Conservation (phyloP, 2,888 invertebrate species). For the Ochropacha duplaris region DNA sequence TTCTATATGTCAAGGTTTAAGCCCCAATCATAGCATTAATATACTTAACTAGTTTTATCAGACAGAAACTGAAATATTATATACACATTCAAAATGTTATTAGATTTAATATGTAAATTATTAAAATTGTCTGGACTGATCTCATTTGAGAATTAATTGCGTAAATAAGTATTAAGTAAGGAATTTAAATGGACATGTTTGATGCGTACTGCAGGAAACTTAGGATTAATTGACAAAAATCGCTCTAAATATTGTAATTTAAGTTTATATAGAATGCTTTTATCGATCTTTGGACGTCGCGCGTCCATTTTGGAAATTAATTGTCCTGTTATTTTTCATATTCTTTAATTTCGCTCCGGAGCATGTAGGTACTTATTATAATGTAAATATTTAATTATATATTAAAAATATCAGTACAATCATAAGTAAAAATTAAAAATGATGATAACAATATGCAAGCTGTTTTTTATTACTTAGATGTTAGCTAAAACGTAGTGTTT, state of each 20-base stretch:
- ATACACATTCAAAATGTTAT: constrained; percentile 5
- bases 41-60: constrained; percentile 12
- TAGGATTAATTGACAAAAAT: background rate
- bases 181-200: background rate
- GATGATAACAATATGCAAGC: background rate
- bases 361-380: background rate
- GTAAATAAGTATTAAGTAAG: constrained; percentile 11
- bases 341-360: background rate
- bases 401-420: background rate
- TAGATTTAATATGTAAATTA: constrained; percentile 12
- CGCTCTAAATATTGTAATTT: background rate
- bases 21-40: constrained; percentile 80
- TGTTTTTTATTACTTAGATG: background rate
- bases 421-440: background rate
- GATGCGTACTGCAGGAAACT: background rate
- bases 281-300: background rate
- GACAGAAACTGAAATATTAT: constrained; percentile 11
- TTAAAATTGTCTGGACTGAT: constrained; percentile 52
- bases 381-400: background rate
- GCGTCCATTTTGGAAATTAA: background rate
- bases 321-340: background rate
- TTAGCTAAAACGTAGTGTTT: too few relatives aligned
- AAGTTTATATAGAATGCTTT: background rate
- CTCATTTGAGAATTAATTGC: constrained; percentile 60
- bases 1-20: constrained; percentile 95